Conservation (phyloP, 2,888 invertebrate genomes). For the Coelopa pilipes region DNA sequence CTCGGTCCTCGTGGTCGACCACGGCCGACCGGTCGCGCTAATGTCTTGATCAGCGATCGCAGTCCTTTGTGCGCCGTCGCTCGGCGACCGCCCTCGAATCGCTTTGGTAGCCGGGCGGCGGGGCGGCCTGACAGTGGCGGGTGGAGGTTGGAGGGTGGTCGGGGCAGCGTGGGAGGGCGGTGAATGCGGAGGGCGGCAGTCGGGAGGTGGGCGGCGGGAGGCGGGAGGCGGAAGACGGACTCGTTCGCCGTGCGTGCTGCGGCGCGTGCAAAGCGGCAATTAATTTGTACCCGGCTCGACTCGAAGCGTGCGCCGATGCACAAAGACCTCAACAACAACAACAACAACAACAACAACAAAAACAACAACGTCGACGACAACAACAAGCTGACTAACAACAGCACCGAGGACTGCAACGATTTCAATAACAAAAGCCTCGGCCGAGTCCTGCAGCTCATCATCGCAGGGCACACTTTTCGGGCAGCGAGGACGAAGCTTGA, state of each 20-base stretch:
- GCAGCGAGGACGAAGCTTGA: neutral
- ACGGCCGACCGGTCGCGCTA: no score
- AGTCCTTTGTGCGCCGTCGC: neutral
- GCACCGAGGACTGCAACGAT: slow-evolving; percentile 13
- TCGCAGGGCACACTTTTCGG: neutral
- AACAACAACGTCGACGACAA: slow-evolving; percentile 9
- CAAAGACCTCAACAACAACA: slow-evolving; percentile 1
- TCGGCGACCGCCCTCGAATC: slow-evolving; percentile 2
- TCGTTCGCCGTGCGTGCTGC: slow-evolving; percentile 3
- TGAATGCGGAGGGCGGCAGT: neutral
- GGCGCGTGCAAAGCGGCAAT: slow-evolving; percentile 65
- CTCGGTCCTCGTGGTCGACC: neutral
- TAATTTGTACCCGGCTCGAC: slow-evolving; percentile 61
- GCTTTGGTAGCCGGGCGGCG: slow-evolving; percentile 10
- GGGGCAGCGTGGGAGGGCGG: neutral
- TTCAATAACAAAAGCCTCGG: neutral
- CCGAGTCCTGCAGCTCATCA: slow-evolving; percentile 1
- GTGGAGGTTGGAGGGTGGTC: no score
- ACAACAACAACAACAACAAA: slow-evolving; percentile 11
- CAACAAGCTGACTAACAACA: slow-evolving; percentile 6
- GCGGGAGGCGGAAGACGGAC: neutral
- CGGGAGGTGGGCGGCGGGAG: neutral
- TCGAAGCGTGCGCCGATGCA: slow-evolving; percentile 38
- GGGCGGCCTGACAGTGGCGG: neutral
- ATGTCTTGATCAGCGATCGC: slow-evolving; percentile 60